Evolutionary conservation across 1,140 invertebrate genomes (phyloP).

Genomic region (Coenobita brevimanus): DNA sequence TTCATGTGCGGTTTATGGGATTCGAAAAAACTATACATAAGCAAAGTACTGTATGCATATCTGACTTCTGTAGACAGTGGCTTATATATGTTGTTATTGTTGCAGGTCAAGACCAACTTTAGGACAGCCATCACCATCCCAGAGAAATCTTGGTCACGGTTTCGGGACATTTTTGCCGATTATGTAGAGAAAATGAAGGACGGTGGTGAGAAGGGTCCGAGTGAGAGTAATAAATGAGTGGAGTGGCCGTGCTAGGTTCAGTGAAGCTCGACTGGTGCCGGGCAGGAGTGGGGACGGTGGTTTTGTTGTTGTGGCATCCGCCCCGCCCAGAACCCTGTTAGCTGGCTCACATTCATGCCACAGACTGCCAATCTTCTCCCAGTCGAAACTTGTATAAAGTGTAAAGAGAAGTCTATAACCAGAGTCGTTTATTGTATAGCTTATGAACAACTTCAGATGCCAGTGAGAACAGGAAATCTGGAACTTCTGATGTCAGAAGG

Average conservation of each 20-base stretch:
- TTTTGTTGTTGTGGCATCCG: constrained; percentile 32
- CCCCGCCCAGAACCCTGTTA: constrained; percentile 12
- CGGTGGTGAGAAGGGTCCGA: constrained; percentile 66
- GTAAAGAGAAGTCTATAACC: constrained; percentile 69
- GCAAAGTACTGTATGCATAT: too few species aligned
- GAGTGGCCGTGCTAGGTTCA: constrained; percentile 65
- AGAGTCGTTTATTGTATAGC: constrained; percentile 70
- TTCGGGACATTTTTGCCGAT: constrained; percentile 96
- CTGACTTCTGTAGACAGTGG: constrained; percentile 83
- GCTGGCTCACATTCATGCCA: constrained; percentile 48
- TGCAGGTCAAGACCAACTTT: constrained; percentile 96
- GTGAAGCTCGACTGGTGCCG: constrained; percentile 64
- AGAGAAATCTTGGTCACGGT: constrained; percentile 96
- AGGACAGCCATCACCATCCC: constrained; percentile 98
- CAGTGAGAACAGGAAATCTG: constrained; percentile 53
- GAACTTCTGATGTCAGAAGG: constrained; percentile 49
- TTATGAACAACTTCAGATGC: constrained; percentile 64
- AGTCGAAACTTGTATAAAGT: constrained; percentile 68
- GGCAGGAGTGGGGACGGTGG: constrained; percentile 60
- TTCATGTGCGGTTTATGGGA: too few species aligned
- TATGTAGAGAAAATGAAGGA: constrained; percentile 95
- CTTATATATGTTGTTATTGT: constrained; percentile 65
- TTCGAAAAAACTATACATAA: too few species aligned
- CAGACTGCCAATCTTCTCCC: constrained; percentile 60
- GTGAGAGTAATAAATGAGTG: constrained; percentile 69